Conservation (phyloP, 2,888 invertebrate species). For the Tetanocera ferruginea region DNA sequence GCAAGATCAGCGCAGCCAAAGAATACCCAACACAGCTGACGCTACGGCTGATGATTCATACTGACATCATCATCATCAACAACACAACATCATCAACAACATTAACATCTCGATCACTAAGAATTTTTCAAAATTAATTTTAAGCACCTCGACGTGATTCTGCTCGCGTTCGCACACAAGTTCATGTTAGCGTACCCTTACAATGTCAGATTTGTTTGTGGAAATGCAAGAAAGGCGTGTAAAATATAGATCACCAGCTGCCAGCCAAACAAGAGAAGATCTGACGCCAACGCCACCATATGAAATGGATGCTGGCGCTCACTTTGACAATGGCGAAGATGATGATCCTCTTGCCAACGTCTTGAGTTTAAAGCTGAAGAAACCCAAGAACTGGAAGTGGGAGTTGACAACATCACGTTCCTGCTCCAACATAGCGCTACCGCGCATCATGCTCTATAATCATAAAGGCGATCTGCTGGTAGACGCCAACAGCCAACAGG, state of each 20-base stretch:
- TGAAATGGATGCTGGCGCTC: constrained; percentile 45
- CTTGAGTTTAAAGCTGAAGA: constrained; percentile 72
- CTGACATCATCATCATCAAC: neutral
- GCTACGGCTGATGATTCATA: neutral
- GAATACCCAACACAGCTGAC: neutral
- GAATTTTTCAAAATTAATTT: neutral
- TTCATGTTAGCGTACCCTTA: constrained; percentile 25
- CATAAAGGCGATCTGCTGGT: constrained; percentile 71
- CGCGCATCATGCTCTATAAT: constrained; percentile 72
- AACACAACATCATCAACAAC: too few species aligned
- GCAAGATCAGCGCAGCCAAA: too few species aligned
- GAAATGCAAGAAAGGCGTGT: constrained; percentile 49
- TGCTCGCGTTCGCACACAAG: constrained; percentile 31
- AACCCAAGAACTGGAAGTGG: constrained; percentile 74
- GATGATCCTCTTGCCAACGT: constrained; percentile 66
- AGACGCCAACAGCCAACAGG: constrained; percentile 65
- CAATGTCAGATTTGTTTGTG: constrained; percentile 59
- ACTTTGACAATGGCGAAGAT: constrained; percentile 45
- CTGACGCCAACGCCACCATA: constrained; percentile 5
- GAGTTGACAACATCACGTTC: constrained; percentile 74
- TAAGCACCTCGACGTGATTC: constrained; percentile 45
- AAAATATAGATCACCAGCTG: constrained; percentile 28
- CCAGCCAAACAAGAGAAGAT: neutral
- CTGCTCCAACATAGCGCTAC: constrained; percentile 72
- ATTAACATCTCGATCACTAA: neutral